Evolutionary conservation across 2,113 vertebrate genomes (phyloP).

Genomic region (Gopherus evgoodei): DNA sequence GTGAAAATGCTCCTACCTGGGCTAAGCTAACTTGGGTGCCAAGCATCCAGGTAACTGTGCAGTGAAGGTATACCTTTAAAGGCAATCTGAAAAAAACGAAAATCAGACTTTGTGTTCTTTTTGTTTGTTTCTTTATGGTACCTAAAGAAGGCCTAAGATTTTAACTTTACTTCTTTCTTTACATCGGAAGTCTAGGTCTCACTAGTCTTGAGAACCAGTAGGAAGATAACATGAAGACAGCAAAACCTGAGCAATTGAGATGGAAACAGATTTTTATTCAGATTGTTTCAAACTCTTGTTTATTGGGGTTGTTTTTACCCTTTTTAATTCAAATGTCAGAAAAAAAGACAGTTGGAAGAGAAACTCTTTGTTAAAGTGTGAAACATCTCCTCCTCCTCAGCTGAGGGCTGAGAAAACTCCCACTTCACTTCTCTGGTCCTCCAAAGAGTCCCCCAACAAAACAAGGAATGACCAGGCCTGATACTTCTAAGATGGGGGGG

Average conservation of each 20-base stretch:
- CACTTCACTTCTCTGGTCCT: background rate
- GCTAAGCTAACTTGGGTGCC: too few relatives aligned
- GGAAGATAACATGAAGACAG: fast-evolving
- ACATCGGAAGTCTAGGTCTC: background rate
- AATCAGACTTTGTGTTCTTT: background rate
- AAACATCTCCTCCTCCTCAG: background rate
- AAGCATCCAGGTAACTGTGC: too few relatives aligned
- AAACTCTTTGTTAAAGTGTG: background rate
- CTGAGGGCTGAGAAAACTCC: background rate
- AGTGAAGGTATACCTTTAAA: background rate
- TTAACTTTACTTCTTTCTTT: background rate
- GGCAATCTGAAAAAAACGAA: background rate
- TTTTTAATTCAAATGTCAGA: background rate
- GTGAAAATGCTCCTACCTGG: too few relatives aligned
- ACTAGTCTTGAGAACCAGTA: background rate
- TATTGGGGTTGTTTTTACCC: fast-evolving
- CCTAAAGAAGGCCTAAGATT: fast-evolving
- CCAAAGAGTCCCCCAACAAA: background rate
- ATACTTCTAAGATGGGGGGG: background rate
- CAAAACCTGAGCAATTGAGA: background rate
- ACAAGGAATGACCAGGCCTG: background rate
- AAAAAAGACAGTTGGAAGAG: background rate
- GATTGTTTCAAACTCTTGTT: background rate
- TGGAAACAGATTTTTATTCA: background rate
- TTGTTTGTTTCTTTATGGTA: background rate